Conservation (phyloP, 2,888 invertebrate genomes). For the Sicus ferrugineus region DNA sequence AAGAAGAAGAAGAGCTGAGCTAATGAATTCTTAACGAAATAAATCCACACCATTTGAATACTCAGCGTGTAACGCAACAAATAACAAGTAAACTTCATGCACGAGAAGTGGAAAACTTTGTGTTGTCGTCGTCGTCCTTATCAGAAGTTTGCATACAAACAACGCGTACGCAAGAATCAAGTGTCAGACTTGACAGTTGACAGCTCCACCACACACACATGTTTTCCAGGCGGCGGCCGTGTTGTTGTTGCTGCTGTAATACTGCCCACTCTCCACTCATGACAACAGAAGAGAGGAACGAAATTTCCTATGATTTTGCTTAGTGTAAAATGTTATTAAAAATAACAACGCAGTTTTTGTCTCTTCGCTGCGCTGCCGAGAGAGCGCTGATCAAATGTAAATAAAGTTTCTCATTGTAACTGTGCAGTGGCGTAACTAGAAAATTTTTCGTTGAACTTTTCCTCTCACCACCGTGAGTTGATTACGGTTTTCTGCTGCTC, state of each 20-base stretch:
- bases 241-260: too few species aligned
- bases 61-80: conserved; percentile 8
- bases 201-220: background rate
- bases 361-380: conserved; percentile 1
- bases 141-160: too few species aligned
- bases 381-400: conserved; percentile 26
- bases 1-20: background rate
- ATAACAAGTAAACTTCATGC: conserved; percentile 2
- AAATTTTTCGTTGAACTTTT: too few species aligned
- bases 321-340: conserved; percentile 21
- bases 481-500: too few species aligned
- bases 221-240: background rate
- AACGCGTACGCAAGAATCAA: background rate
- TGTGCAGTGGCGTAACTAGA: too few species aligned
- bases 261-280: too few species aligned
- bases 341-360: conserved; percentile 22
- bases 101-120: conserved; percentile 29
- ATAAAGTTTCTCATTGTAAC: background rate
- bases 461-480: too few species aligned
- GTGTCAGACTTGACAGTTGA: background rate
- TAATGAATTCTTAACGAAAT: background rate
- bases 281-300: too few species aligned
- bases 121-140: too few species aligned
- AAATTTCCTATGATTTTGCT: too few species aligned
- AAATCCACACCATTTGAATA: background rate